Evolutionary conservation across 2,797 vertebrate genomes (phyloP).

Genomic region (Otus scops): DNA sequence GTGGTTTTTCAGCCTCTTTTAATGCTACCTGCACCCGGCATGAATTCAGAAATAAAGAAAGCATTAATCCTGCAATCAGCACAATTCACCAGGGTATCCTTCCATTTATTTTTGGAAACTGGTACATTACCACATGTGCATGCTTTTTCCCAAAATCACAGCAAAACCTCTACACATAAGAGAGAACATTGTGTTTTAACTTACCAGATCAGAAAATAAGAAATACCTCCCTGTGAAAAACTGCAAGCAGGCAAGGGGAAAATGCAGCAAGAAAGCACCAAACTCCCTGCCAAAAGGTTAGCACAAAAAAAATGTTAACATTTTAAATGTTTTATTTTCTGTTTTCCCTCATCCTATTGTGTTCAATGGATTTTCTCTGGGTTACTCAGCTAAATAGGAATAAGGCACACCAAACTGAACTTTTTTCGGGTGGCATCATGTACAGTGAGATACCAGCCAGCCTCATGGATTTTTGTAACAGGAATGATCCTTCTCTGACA

Average conservation of each 20-base stretch:
- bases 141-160: neutral
- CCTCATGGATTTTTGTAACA: neutral
- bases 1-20: neutral
- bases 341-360: neutral
- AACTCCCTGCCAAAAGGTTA: neutral
- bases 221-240: neutral
- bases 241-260: neutral
- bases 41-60: neutral
- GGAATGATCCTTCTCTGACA: neutral
- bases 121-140: neutral
- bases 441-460: neutral
- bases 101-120: constrained; percentile 12
- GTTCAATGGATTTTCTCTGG: neutral
- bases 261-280: neutral
- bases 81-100: neutral
- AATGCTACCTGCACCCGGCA: neutral
- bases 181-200: neutral
- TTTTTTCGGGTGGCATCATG: neutral
- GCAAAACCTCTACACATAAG: neutral
- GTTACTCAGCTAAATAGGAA: neutral
- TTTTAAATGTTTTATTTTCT: neutral
- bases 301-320: neutral
- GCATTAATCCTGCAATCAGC: neutral
- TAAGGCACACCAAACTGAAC: neutral
- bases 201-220: neutral